Conservation (phyloP, 2,888 invertebrate species). For the Isoperla grammatica region DNA sequence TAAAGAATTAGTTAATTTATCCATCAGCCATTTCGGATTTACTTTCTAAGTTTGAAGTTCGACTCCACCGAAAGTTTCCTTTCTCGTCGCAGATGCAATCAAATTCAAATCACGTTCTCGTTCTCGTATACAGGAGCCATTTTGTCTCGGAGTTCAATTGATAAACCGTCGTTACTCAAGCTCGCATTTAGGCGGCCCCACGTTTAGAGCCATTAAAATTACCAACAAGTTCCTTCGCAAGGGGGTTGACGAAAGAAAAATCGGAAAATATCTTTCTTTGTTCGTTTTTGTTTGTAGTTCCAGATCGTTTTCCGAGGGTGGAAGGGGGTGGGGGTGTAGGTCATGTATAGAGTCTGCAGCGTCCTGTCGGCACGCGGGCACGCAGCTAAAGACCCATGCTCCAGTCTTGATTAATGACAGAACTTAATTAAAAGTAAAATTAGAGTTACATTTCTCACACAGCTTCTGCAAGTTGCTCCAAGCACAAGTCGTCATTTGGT, state of each 20-base stretch:
- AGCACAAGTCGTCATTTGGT: no score
- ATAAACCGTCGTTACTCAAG: constrained; percentile 6
- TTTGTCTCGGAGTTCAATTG: constrained; percentile 2
- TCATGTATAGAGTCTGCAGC: constrained; percentile 1
- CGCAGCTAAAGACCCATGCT: constrained; percentile 14
- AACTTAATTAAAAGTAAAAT: constrained; percentile 48
- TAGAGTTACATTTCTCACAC: constrained; percentile 44
- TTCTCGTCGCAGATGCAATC: neutral
- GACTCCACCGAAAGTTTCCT: no score
- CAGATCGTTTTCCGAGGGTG: neutral
- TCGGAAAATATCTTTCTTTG: constrained; percentile 11
- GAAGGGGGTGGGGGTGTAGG: constrained; percentile 13
- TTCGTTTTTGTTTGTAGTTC: constrained; percentile 3
- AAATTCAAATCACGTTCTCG: neutral
- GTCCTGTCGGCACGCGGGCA: constrained; percentile 1
- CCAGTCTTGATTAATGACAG: constrained; percentile 46
- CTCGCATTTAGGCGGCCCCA: neutral
- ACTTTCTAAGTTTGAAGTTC: no score
- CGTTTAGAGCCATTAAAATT: constrained; percentile 11
- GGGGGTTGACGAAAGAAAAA: constrained; percentile 1
- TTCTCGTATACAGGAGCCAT: neutral
- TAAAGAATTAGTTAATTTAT: no score
- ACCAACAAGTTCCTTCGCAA: constrained; percentile 7
- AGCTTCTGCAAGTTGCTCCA: constrained; percentile 2
- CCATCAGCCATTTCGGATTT: no score